Percentiles rank a stretch among this genome's conserved stretches.
phyloP scores from a whole-genome alignment of 2,797 vertebrate species.

The Xyrichtys novacula region DNA sequence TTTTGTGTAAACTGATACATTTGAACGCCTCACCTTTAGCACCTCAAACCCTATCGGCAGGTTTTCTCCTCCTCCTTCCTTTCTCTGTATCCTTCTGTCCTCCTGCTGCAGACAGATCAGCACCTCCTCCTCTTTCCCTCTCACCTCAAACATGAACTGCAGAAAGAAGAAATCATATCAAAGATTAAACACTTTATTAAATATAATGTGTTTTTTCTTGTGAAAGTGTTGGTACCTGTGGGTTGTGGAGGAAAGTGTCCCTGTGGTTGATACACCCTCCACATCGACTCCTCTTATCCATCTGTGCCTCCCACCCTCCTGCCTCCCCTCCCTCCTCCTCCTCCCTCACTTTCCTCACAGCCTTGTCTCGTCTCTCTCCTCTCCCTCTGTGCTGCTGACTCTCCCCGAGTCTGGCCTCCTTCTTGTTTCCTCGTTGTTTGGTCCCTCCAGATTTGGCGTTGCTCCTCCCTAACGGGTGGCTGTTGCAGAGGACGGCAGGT shows the following conservation, averaged over 20 bases:
- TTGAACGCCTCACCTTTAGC: constrained; percentile 78
- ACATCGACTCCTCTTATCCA: constrained; percentile 84
- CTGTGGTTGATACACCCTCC: constrained; percentile 89
- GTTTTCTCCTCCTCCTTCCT: constrained; percentile 84
- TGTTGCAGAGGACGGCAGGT: constrained; percentile 6
- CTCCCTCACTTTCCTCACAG: constrained; percentile 6
- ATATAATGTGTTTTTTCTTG: no score
- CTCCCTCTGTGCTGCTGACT: constrained; percentile 54
- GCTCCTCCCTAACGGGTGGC: constrained; percentile 23
- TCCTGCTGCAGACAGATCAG: constrained; percentile 89
- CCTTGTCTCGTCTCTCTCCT: constrained; percentile 17
- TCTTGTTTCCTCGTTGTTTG: constrained; percentile 66
- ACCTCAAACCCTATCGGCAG: constrained; percentile 89
- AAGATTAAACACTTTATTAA: background rate
- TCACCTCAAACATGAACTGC: constrained; percentile 87
- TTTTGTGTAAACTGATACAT: background rate
- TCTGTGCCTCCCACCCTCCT: constrained; percentile 64
- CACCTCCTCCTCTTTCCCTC: constrained; percentile 79
- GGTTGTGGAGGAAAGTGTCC: constrained; percentile 88
- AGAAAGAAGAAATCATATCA: background rate
- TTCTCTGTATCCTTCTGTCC: constrained; percentile 83
- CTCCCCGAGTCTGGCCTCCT: constrained; percentile 75
- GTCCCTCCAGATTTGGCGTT: constrained; percentile 15
- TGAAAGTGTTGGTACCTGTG: no score
- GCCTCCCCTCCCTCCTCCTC: constrained; percentile 11